Evolutionary conservation across 92 coral and sea anemone genomes (phyloP).

Genomic region (Parazoanthus atlanticus): DNA sequence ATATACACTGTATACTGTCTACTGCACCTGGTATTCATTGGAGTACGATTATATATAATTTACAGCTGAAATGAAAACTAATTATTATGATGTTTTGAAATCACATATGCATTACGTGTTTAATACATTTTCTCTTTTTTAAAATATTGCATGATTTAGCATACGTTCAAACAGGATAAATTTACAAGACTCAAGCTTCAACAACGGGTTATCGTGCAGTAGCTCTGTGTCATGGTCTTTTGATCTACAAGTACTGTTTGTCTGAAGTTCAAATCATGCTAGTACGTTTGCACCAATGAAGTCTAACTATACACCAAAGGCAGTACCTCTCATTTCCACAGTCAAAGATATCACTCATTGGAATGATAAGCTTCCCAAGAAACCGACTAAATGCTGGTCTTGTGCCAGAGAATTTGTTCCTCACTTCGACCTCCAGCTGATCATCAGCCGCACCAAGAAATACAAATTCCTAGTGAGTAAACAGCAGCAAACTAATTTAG

Average conservation of each 20-base stretch:
- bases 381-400: conserved; percentile 95
- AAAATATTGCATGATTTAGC: too few species aligned
- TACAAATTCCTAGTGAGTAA: conserved; percentile 74
- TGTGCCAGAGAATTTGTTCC: conserved; percentile 94
- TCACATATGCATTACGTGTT: too few species aligned
- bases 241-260: background rate
- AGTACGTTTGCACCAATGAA: too few species aligned
- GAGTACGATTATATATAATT: too few species aligned
- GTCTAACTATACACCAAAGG: background rate
- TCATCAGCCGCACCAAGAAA: conserved; percentile 92
- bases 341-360: conserved; percentile 84
- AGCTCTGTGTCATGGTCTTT: background rate
- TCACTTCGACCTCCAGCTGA: conserved; percentile 85
- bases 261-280: background rate
- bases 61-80: too few species aligned
- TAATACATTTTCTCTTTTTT: too few species aligned
- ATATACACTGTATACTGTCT: too few species aligned
- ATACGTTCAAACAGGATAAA: too few species aligned
- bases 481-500: background rate
- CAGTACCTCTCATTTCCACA: conserved; percentile 72
- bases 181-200: too few species aligned
- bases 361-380: conserved; percentile 86
- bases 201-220: too few species aligned
- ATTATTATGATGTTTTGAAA: too few species aligned
- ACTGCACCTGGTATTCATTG: too few species aligned